phyloP scores from a whole-genome alignment of 2,797 vertebrate species.

The Lepilemur septentrionalis region DNA sequence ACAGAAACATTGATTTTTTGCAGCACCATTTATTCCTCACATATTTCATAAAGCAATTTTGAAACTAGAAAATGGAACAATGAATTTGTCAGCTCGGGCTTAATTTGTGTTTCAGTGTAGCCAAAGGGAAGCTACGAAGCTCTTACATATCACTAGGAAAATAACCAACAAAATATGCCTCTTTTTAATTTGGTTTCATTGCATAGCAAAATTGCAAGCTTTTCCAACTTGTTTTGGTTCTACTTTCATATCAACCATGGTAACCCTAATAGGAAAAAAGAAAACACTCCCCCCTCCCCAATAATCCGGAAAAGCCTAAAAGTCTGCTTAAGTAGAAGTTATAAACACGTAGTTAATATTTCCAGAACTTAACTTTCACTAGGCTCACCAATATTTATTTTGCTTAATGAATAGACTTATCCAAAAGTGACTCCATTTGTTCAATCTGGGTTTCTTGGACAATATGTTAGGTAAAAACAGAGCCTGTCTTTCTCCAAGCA shows the following conservation, averaged over 20 bases:
- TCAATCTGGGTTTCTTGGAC: neutral
- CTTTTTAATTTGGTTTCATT: neutral
- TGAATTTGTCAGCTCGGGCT: neutral
- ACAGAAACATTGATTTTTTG: neutral
- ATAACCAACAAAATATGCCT: neutral
- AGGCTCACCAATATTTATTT: too few relatives aligned
- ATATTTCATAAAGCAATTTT: conserved; percentile 28
- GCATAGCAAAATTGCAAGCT: neutral
- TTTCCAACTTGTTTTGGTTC: neutral
- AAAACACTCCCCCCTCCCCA: rapidly evolving
- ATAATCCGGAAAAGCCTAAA: neutral
- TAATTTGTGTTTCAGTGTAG: neutral
- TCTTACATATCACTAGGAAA: neutral
- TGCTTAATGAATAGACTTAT: neutral
- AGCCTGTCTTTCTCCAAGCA: neutral
- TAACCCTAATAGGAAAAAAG: neutral
- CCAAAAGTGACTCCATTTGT: neutral
- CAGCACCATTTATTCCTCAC: neutral
- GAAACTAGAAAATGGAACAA: neutral
- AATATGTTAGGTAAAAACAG: too few relatives aligned
- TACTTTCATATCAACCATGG: neutral
- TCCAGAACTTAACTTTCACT: neutral
- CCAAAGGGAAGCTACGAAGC: neutral
- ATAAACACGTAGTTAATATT: neutral
- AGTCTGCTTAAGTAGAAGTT: neutral